phyloP scores from a whole-genome alignment of 2,888 invertebrate species.

The Pyrrhosoma nymphula region DNA sequence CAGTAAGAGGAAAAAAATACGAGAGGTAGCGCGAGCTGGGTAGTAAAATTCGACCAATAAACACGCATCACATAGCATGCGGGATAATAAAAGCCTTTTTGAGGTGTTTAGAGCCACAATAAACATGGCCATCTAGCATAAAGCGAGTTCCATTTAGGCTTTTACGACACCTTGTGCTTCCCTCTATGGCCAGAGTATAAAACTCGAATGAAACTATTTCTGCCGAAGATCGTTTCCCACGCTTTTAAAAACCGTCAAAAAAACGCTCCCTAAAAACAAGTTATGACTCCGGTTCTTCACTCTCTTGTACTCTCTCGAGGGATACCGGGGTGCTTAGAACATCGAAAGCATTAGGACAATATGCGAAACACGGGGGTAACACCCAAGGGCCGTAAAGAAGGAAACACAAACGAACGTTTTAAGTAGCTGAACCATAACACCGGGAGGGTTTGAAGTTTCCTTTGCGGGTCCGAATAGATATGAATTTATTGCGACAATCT shows the following conservation, averaged over 20 bases:
- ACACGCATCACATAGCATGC: conserved; percentile 8
- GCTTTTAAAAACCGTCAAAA: conserved; percentile 19
- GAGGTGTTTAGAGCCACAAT: conserved; percentile 22
- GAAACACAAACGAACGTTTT: conserved; percentile 5
- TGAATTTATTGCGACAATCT: conserved; percentile 24
- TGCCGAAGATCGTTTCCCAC: conserved; percentile 17
- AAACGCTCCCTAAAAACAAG: conserved; percentile 6
- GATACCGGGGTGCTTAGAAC: background rate
- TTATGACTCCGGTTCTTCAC: background rate
- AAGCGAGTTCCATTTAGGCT: conserved; percentile 31
- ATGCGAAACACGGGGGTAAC: conserved; percentile 27
- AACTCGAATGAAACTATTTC: conserved; percentile 27
- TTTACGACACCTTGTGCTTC: conserved; percentile 28
- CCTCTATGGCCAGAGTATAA: conserved; percentile 25
- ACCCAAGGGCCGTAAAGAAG: background rate
- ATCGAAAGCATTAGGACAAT: conserved; percentile 32
- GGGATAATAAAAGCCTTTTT: conserved; percentile 21
- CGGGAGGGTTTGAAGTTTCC: background rate
- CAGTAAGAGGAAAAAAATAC: background rate
- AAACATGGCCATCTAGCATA: conserved; percentile 30
- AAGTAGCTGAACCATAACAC: background rate
- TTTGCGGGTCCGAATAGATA: background rate
- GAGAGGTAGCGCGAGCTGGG: background rate
- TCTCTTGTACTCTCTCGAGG: background rate
- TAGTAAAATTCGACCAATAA: conserved; percentile 15